Conservation (phyloP, 2,888 invertebrate species). For the Drosophila paracracens region DNA sequence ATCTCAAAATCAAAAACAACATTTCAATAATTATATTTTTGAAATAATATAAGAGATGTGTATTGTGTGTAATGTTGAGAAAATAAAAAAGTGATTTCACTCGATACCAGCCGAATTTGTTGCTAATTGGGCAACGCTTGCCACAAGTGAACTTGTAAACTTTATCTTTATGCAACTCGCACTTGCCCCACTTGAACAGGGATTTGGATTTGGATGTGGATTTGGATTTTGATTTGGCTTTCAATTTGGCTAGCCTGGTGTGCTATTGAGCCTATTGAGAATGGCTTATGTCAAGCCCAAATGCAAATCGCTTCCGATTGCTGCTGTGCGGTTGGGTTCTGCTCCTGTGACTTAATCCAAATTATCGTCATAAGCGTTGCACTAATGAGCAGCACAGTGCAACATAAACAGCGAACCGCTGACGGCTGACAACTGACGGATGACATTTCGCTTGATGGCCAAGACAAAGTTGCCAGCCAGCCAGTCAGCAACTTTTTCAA, state of each 20-base stretch:
- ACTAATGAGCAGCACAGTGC: constrained; percentile 71
- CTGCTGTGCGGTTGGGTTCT: background rate
- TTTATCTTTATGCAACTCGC: background rate
- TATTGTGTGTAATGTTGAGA: background rate
- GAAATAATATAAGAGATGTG: background rate
- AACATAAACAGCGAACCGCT: constrained; percentile 51
- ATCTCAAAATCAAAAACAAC: no score
- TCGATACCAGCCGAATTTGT: background rate
- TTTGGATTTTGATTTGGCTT: constrained; percentile 3
- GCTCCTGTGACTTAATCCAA: constrained; percentile 47
- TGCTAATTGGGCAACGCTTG: background rate
- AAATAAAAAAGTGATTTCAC: background rate
- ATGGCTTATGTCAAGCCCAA: constrained; percentile 23
- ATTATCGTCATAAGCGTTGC: constrained; percentile 72
- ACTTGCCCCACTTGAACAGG: background rate
- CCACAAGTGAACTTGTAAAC: background rate
- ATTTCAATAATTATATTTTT: background rate
- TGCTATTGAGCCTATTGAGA: constrained; percentile 3
- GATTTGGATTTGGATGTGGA: background rate
- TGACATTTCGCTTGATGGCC: constrained; percentile 36
- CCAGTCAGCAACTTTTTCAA: constrained; percentile 42
- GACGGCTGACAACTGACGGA: constrained; percentile 39
- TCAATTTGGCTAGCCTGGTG: constrained; percentile 5
- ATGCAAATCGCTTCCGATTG: constrained; percentile 34
- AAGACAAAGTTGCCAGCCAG: constrained; percentile 48